A percentile compares a stretch with the other conserved stretches of the same genome.
These are phyloP conservation scores for Ormia ochracea DNA, from an alignment of 2,888 invertebrate genomes.

Conservation along the genomic window DNA sequence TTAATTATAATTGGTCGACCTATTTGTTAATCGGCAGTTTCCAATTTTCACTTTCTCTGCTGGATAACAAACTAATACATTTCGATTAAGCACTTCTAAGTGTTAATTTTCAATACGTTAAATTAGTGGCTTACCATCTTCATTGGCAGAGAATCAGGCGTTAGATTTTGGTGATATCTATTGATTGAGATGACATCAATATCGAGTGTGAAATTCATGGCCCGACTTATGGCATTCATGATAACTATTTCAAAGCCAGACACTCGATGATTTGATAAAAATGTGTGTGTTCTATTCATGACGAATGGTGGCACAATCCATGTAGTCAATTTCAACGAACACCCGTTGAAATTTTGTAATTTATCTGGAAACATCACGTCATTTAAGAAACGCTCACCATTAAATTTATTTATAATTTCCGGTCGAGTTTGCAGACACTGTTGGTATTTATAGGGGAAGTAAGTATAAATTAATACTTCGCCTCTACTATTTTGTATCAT, in stretches of 20 bases:
- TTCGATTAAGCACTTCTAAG: no score
- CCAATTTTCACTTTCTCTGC: no score
- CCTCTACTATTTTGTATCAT: slow-evolving; percentile 68
- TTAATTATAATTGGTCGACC: no score
- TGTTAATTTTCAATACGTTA: neutral
- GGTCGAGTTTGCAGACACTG: slow-evolving; percentile 63
- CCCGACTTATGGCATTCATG: slow-evolving; percentile 59
- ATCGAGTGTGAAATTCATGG: slow-evolving; percentile 66
- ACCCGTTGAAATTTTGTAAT: slow-evolving; percentile 65
- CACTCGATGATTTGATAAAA: neutral
- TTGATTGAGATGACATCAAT: slow-evolving; percentile 39
- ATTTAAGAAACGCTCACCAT: slow-evolving; percentile 62
- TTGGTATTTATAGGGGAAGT: slow-evolving; percentile 66
- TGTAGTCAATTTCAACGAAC: slow-evolving; percentile 56
- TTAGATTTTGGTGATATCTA: neutral
- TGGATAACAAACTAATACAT: no score
- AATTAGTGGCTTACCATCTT: slow-evolving; percentile 13
- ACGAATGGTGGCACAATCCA: slow-evolving; percentile 57
- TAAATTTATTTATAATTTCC: slow-evolving; percentile 65
- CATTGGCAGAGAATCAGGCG: neutral
- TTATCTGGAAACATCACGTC: slow-evolving; percentile 67
- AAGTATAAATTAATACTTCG: slow-evolving; percentile 69
- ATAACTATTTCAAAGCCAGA: slow-evolving; percentile 65
- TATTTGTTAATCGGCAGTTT: no score
- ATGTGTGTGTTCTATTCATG: neutral